Conservation (phyloP, 1,140 invertebrate genomes). For the Samia ricini region DNA sequence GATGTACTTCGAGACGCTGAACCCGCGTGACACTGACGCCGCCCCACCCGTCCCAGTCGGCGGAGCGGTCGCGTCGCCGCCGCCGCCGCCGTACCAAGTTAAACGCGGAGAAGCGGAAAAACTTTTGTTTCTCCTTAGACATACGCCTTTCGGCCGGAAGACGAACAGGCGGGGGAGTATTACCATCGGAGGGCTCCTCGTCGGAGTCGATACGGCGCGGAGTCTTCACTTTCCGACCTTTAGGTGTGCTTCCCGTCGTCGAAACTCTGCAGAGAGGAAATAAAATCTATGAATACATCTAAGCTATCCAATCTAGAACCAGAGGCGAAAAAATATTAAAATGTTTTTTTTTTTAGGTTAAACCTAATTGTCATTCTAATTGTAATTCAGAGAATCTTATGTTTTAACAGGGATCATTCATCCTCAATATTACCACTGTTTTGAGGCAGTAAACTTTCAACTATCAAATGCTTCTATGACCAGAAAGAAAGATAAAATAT, state of each 20-base stretch:
- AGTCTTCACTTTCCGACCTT: constrained; percentile 53
- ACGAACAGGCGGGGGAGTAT: constrained; percentile 68
- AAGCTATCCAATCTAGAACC: too few relatives aligned
- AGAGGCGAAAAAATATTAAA: too few relatives aligned
- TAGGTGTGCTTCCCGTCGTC: constrained; percentile 52
- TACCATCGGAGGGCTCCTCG: constrained; percentile 74
- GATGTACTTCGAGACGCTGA: constrained; percentile 47
- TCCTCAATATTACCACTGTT: too few relatives aligned
- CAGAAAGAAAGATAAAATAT: too few relatives aligned
- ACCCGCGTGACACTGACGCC: constrained; percentile 55
- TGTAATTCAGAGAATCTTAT: too few relatives aligned
- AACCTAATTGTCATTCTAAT: too few relatives aligned
- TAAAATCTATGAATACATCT: too few relatives aligned
- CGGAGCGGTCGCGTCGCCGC: constrained; percentile 49
- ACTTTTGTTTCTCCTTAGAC: constrained; percentile 92
- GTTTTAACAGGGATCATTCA: too few relatives aligned
- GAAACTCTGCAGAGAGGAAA: constrained; percentile 39
- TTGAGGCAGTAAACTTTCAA: too few relatives aligned
- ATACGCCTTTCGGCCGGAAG: constrained; percentile 84
- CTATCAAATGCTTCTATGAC: too few relatives aligned
- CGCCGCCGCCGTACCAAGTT: constrained; percentile 77
- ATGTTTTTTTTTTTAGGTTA: too few relatives aligned
- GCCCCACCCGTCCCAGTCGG: constrained; percentile 59
- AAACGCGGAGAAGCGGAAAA: constrained; percentile 87
- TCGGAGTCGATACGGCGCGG: constrained; percentile 53